Evolutionary conservation across 2,113 vertebrate species (phyloP).

Genomic region (Catharus fuscescens): DNA sequence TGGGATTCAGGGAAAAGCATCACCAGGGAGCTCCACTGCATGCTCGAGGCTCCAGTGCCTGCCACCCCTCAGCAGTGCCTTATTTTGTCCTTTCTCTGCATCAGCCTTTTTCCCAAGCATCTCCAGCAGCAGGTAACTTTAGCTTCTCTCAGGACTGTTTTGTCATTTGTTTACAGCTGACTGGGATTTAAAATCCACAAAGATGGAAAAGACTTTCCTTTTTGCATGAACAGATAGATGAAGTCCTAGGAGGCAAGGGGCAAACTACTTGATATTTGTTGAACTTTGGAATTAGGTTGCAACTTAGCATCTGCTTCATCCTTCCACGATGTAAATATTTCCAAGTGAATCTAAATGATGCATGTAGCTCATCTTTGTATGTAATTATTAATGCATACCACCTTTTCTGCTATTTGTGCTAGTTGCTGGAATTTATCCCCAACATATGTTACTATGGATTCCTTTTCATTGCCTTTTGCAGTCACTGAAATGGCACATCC

Average conservation of each 20-base stretch:
- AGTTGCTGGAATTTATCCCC: not conserved
- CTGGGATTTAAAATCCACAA: not conserved
- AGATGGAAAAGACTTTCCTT: not conserved
- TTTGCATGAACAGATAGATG: rapidly evolving
- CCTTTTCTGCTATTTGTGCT: not conserved
- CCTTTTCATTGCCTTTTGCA: conserved; percentile 38
- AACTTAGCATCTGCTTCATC: not conserved
- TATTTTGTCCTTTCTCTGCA: not conserved
- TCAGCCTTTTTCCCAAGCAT: not conserved
- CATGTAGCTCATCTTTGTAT: not conserved
- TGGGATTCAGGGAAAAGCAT: not conserved
- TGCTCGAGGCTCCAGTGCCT: not conserved
- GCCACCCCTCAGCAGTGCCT: not conserved
- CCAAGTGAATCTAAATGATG: not conserved
- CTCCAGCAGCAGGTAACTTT: not conserved
- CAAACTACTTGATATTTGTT: not conserved
- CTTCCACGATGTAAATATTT: not conserved
- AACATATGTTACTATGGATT: conserved; percentile 37
- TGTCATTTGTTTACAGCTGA: not conserved
- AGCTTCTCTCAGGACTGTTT: not conserved
- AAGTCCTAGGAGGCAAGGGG: not conserved
- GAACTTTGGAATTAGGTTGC: not conserved
- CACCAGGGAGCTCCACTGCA: not conserved
- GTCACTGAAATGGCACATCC: conserved; percentile 7
- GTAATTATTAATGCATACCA: not conserved